Percentiles rank a stretch among this genome's conserved stretches.
Conservation (phyloP, 2,113 vertebrate species). For the Strix aluco region DNA sequence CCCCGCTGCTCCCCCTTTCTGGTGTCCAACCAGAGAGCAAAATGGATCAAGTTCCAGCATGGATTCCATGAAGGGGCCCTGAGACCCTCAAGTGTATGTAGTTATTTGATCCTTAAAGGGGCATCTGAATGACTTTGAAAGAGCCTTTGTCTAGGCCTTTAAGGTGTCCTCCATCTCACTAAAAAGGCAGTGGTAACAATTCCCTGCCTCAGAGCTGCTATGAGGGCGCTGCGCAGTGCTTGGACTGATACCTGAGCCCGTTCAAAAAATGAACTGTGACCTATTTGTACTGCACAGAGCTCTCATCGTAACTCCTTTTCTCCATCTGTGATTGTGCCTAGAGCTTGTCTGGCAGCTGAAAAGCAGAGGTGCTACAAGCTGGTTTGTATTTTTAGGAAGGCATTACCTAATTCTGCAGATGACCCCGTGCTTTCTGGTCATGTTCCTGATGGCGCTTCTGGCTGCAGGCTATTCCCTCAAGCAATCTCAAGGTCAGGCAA, state of each 20-base stretch:
- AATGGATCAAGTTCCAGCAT: neutral
- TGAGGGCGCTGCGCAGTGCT: neutral
- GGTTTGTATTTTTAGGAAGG: constrained; percentile 3
- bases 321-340: neutral
- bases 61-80: neutral
- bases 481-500: neutral
- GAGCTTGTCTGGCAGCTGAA: neutral
- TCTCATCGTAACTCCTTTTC: neutral
- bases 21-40: neutral
- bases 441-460: neutral
- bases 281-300: neutral
- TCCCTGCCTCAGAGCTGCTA: neutral
- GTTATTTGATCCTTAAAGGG: neutral
- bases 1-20: neutral
- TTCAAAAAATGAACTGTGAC: neutral
- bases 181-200: neutral
- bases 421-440: neutral
- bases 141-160: neutral
- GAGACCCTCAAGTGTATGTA: neutral
- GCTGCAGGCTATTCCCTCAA: neutral
- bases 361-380: neutral
- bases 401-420: neutral
- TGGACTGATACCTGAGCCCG: neutral
- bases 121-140: neutral
- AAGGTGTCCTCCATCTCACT: neutral